Conservation (phyloP, 2,888 invertebrate species). For the Cephus sareptanus region DNA sequence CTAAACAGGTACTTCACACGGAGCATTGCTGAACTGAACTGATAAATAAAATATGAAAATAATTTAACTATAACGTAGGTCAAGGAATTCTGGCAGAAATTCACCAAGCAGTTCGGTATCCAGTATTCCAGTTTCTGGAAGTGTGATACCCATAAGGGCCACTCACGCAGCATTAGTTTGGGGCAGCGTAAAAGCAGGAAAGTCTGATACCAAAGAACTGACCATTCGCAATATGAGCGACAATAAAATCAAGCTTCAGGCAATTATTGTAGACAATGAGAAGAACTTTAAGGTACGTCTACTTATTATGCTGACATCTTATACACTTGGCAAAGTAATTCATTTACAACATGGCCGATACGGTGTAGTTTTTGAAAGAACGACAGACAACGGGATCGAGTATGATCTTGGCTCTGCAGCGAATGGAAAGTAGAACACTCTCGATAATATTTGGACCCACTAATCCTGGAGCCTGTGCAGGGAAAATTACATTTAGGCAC, state of each 20-base stretch:
- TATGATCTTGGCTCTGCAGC: conserved; percentile 67
- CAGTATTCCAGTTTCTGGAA: conserved; percentile 48
- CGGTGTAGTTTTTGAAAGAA: conserved; percentile 52
- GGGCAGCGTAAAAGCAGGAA: conserved; percentile 71
- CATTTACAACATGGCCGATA: too few species aligned
- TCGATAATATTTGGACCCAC: conserved; percentile 70
- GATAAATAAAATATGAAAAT: too few species aligned
- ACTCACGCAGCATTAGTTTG: conserved; percentile 71
- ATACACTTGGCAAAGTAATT: not conserved
- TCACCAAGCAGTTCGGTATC: conserved; percentile 58
- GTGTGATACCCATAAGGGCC: conserved; percentile 68
- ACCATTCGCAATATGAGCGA: conserved; percentile 70
- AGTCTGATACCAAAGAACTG: conserved; percentile 69
- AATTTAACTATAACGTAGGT: not conserved
- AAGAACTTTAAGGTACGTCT: conserved; percentile 59
- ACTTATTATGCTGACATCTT: conserved; percentile 9
- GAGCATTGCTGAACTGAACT: not conserved
- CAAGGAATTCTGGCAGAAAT: conserved; percentile 52
- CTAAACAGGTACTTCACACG: conserved; percentile 45
- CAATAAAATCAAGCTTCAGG: conserved; percentile 70
- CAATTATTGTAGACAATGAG: conserved; percentile 62
- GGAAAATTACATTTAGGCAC: conserved; percentile 70
- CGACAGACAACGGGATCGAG: conserved; percentile 48
- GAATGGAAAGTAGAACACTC: conserved; percentile 71
- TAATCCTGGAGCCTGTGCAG: conserved; percentile 68